Percentiles rank a stretch among this genome's conserved stretches.
Conservation (phyloP, 2,797 vertebrate genomes). For the Arctocebus calabarensis region DNA sequence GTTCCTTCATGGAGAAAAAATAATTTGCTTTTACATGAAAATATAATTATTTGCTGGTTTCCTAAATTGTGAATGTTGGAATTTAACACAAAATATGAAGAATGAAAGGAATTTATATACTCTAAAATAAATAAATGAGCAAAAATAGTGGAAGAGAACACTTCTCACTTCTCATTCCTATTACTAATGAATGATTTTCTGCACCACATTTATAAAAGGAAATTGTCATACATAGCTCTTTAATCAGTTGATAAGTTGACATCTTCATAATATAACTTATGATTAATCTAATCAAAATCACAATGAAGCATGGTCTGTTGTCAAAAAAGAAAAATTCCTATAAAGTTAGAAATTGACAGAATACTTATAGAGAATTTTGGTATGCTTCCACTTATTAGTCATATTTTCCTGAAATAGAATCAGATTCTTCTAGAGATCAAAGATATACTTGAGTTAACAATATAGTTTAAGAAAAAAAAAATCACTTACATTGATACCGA, state of each 20-base stretch:
- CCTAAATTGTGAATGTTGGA: neutral
- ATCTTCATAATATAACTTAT: constrained; percentile 8
- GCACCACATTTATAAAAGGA: neutral
- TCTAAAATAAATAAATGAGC: neutral
- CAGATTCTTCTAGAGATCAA: neutral
- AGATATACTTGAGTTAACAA: neutral
- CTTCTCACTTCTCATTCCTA: neutral
- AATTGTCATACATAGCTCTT: neutral
- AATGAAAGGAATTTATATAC: neutral
- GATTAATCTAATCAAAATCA: constrained; percentile 53
- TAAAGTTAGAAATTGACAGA: neutral
- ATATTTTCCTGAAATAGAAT: neutral
- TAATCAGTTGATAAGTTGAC: constrained; percentile 36
- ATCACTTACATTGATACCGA: neutral
- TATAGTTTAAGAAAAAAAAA: neutral
- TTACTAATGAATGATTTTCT: constrained; percentile 24
- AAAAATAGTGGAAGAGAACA: neutral
- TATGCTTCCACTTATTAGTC: neutral
- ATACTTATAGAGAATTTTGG: neutral
- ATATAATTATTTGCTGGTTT: neutral
- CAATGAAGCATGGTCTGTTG: neutral
- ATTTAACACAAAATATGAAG: neutral
- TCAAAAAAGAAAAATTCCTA: neutral
- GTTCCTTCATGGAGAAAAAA: neutral
- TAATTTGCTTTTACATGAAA: neutral